Evolutionary conservation across 2,888 invertebrate species (phyloP).

Genomic region (Andrena flavipes): DNA sequence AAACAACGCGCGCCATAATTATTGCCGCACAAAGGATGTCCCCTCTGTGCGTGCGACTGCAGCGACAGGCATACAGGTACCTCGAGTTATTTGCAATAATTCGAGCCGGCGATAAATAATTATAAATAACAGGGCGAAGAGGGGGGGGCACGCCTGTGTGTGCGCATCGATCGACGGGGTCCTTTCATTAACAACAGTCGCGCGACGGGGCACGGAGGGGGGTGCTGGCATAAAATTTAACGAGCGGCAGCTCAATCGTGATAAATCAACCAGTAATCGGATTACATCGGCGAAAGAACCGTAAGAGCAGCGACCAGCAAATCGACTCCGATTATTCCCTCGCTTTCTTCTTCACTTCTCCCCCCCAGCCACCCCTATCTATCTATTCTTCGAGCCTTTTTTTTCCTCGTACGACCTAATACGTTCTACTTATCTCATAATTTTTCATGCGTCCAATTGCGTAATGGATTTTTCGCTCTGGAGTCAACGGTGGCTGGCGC

Average conservation of each 20-base stretch:
- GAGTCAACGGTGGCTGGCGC: constrained; percentile 14
- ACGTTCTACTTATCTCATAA: constrained; percentile 34
- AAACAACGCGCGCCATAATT: constrained; percentile 8
- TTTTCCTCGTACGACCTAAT: neutral
- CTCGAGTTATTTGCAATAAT: constrained; percentile 17
- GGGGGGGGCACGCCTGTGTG: neutral
- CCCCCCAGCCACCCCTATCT: no score
- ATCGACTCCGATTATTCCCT: constrained; percentile 19
- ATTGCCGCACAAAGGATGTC: neutral
- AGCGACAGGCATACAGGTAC: neutral
- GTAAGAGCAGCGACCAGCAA: neutral
- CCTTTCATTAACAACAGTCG: constrained; percentile 1
- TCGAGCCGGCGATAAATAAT: constrained; percentile 2
- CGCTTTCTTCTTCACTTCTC: neutral
- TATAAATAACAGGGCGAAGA: neutral
- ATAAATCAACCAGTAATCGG: constrained; percentile 37
- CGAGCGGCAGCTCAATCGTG: constrained; percentile 11
- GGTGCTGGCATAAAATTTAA: constrained; percentile 12
- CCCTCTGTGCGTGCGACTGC: neutral
- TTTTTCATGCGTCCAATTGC: constrained; percentile 51
- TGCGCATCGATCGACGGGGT: constrained; percentile 6
- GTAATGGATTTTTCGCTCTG: constrained; percentile 53
- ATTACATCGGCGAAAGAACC: constrained; percentile 17
- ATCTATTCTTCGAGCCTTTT: neutral
- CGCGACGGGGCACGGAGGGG: neutral